A percentile compares a stretch with the other conserved stretches of the same genome.
Conservation (phyloP, 2,113 vertebrate species). For the Agelaius phoeniceus region DNA sequence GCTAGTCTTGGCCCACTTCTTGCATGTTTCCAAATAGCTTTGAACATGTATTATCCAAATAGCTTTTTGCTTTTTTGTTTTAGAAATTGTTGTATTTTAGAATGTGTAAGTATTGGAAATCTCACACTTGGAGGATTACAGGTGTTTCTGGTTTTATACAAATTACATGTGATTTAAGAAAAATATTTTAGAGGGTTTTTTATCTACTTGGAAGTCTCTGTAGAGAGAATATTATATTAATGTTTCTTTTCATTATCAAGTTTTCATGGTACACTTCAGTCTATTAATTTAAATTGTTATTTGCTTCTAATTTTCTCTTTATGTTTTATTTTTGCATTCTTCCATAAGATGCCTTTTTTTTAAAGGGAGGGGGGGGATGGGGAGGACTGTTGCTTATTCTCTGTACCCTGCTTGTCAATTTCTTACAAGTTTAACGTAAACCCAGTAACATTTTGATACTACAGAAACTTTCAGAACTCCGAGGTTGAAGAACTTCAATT, state of each 20-base stretch:
- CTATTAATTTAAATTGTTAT: not conserved
- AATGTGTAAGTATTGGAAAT: not conserved
- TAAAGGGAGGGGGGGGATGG: no score
- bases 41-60: not conserved
- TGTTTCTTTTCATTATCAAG: not conserved
- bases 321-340: not conserved
- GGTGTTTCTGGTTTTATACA: not conserved
- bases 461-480: not conserved
- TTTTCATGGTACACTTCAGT: not conserved
- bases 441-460: not conserved
- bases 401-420: not conserved
- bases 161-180: not conserved
- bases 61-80: not conserved
- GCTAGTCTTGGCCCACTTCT: not conserved
- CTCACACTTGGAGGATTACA: not conserved
- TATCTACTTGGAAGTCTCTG: not conserved
- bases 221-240: not conserved
- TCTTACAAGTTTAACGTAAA: not conserved
- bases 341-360: not conserved
- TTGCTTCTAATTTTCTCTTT: not conserved
- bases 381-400: not conserved
- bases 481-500: not conserved
- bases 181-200: not conserved
- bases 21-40: not conserved
- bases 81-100: not conserved